These are phyloP conservation scores for Drosophila emarginata DNA, from an alignment of 2,888 invertebrate genomes.

Conservation along the genomic window DNA sequence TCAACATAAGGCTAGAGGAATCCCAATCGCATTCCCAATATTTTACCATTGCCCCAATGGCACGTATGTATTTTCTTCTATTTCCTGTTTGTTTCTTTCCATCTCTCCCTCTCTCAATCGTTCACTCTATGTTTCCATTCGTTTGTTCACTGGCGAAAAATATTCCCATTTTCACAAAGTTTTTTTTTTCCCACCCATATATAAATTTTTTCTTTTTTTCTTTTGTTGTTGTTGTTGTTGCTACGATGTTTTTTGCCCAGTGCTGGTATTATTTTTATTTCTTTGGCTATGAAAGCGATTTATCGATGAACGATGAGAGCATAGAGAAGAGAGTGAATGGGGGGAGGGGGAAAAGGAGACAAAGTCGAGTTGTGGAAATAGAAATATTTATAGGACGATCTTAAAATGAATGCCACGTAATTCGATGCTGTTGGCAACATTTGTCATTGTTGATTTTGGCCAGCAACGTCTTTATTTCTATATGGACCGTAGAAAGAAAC, in stretches of 20 bases:
- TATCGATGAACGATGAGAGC: constrained; percentile 50
- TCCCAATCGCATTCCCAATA: constrained; percentile 44
- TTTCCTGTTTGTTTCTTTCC: constrained; percentile 57
- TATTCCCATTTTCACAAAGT: constrained; percentile 13
- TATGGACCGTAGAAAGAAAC: constrained; percentile 10
- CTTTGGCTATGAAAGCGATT: constrained; percentile 54
- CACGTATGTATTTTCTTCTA: constrained; percentile 52
- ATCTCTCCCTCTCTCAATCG: not conserved
- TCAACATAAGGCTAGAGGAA: constrained; percentile 17
- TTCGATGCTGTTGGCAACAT: constrained; percentile 60
- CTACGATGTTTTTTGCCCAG: too few relatives aligned
- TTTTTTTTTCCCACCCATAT: constrained; percentile 16
- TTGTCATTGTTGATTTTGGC: constrained; percentile 70
- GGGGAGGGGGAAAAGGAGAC: too few relatives aligned
- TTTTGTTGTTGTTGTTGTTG: too few relatives aligned
- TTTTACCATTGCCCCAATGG: constrained; percentile 58
- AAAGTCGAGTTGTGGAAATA: constrained; percentile 25
- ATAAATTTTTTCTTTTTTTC: constrained; percentile 1
- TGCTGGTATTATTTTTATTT: constrained; percentile 51
- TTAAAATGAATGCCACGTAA: constrained; percentile 66
- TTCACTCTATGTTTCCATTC: not conserved
- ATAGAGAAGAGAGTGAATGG: too few relatives aligned
- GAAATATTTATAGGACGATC: constrained; percentile 57
- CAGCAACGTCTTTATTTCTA: constrained; percentile 55
- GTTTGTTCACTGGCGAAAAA: constrained; percentile 8